Conservation (phyloP, 2,113 vertebrate genomes). For the Neofelis nebulosa region DNA sequence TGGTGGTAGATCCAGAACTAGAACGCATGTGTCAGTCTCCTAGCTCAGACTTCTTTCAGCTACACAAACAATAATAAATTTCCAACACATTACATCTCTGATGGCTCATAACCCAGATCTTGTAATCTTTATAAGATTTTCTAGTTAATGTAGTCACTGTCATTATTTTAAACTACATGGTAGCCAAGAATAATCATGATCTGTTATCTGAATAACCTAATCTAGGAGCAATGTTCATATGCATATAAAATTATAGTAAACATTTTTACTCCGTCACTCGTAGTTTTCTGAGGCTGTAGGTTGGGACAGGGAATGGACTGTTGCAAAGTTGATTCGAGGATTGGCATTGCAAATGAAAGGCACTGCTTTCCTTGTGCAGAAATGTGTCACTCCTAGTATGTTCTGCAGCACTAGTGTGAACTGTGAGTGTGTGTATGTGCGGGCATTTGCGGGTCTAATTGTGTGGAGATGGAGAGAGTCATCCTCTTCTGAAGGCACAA, state of each 20-base stretch:
- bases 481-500: neutral
- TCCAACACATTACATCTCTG: neutral
- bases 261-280: neutral
- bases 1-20: neutral
- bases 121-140: neutral
- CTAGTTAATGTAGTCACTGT: neutral
- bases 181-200: neutral
- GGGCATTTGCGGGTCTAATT: neutral
- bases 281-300: neutral
- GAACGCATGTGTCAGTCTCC: neutral
- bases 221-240: neutral
- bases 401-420: neutral
- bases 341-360: neutral
- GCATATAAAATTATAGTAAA: neutral
- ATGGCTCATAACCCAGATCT: neutral
- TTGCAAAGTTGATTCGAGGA: neutral
- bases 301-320: neutral
- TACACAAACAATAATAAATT: neutral
- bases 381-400: neutral
- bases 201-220: neutral
- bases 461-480: neutral
- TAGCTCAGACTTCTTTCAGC: neutral
- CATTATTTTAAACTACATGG: neutral
- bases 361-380: neutral
- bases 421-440: neutral